Base-by-base conservation (phyloP, 2,888 invertebrate genomes). In the Xylota segnis region DNA sequence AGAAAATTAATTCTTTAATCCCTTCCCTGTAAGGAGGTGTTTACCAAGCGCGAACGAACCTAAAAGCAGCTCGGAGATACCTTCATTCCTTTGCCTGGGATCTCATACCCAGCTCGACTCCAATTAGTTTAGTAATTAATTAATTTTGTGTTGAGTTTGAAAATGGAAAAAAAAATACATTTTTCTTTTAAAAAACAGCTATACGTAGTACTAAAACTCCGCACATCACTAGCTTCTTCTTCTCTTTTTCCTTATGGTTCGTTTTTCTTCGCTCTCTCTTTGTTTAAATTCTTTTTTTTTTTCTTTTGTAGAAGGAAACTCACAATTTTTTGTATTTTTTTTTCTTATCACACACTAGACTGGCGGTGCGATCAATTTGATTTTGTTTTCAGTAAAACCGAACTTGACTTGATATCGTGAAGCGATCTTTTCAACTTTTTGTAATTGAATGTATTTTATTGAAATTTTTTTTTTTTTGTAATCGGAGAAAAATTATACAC, bases 401-500 rank as follows among this genome's bases (percentile, higher is more conserved):
- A 79, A 84, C 71, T 75, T 66, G 45, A 56, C 40, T 75, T n/a
- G n/a, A 34, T 45, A 75, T 71, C 12, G 27, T 54, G 65, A 56
- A 43, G 45, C 37, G 29, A 45, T 66, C 56, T 58, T 63, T 84
- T 59, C 12, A 70, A 66, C 40, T 65, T 61, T 47, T 50, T 72
- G 16, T 54, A 71, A 71, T 71, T 59, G 43, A 79, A 84, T 65
- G 54, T 79, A 71, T 59, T 76, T 75, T 66, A 75, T 79, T 66
- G 54, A 40, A 50, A n/a, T n/a, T n/a, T n/a, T 63, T 79, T 71
- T 75, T 76, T 75, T 76, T 76, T 75, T 75, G 70, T 54, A 65
- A 79, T 84, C 75, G 71, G 66, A 66, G 71, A 70, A 74, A 84
- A 84, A 65, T 79, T 84, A 45, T 84, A 79, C 79, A 84, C 84